Percentiles rank a stretch among this genome's conserved stretches.
These are phyloP conservation scores for Oophaga sylvatica DNA, from an alignment of 2,797 vertebrate genomes.

Conservation along the genomic window DNA sequence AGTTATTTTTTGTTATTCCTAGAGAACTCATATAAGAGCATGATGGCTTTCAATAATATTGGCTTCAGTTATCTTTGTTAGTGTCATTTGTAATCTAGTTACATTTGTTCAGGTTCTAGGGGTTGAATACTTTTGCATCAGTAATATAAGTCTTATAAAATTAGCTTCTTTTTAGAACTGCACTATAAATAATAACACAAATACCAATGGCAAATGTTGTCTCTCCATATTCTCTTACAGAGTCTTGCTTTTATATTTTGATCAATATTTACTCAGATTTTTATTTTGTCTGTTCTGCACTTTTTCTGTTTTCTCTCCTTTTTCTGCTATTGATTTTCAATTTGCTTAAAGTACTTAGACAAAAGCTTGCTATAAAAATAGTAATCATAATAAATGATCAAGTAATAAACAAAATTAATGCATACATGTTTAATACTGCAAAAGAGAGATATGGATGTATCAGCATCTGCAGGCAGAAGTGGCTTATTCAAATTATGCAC, in stretches of 20 bases:
- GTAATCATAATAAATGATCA: conserved; percentile 47
- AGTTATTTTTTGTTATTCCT: no score
- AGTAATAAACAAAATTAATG: conserved; percentile 36
- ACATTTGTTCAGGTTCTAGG: neutral
- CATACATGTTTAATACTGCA: conserved; percentile 4
- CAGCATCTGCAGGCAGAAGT: conserved; percentile 21
- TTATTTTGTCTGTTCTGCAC: conserved; percentile 48
- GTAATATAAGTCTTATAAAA: neutral
- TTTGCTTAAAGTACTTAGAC: conserved; percentile 48
- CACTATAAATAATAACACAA: neutral
- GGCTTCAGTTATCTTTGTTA: neutral
- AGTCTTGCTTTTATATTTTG: conserved; percentile 39
- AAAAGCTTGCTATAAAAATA: conserved; percentile 51
- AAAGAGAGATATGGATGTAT: neutral
- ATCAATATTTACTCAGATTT: conserved; percentile 54
- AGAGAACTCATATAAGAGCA: neutral
- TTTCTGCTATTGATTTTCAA: conserved; percentile 55
- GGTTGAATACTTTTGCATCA: neutral
- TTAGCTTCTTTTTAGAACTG: neutral
- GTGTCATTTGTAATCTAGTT: neutral
- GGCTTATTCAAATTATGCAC: neutral
- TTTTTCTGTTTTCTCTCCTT: conserved; percentile 31
- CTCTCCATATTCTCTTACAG: conserved; percentile 36
- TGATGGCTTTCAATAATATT: neutral
- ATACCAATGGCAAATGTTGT: neutral